Evolutionary conservation across 2,797 vertebrate species (phyloP), one percentile per base, ranked within the genome.

Genomic region (Cossypha caffra): DNA sequence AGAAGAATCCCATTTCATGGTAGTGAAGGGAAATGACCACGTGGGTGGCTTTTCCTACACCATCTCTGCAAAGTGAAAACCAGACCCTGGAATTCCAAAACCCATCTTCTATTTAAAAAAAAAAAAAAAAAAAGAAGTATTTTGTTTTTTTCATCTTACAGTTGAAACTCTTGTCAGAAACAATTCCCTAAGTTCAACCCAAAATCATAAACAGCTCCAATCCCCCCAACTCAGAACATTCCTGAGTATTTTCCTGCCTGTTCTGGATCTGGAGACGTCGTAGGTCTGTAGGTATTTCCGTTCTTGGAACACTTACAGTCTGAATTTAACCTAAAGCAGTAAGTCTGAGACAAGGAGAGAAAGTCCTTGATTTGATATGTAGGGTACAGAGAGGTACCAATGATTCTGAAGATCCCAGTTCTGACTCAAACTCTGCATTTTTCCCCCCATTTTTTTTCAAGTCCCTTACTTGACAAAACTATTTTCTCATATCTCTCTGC

Each of bases 391-490:
- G 20, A 93, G 48, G 58, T 8, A 50, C 33, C 24, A 74, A 6
- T 8, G 18, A 59, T 81, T 84, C 42, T 75, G 45, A 71, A 59
- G 28, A 83, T 40, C 59, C 47, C 40, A 25, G 11, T 81, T 96
- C 62, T 80, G 28, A 79, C 35, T 78, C 15, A 47, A 0, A 0
- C 35, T 51, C 59, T 42, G 9, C 31, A 35, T 80, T 90, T 3
- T 5, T 20, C 11, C n/a, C 20, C 9, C 8, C n/a, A n/a, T n/a
- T n/a, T n/a, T n/a, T n/a, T n/a, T n/a, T n/a, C 14, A 69, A 82
- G 29, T 52, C 29, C n/a, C 37, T 80, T 62, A 59, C 61, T 94
- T 96, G 71, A 96, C 72, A 77, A 84, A 94, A 91, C 25, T 92
- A 82, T 93, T 96, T 95, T 92, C 69, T 84, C 55, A 3, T 84